Conservation (phyloP, 2,888 invertebrate genomes). For the Sthenelais limicola region DNA sequence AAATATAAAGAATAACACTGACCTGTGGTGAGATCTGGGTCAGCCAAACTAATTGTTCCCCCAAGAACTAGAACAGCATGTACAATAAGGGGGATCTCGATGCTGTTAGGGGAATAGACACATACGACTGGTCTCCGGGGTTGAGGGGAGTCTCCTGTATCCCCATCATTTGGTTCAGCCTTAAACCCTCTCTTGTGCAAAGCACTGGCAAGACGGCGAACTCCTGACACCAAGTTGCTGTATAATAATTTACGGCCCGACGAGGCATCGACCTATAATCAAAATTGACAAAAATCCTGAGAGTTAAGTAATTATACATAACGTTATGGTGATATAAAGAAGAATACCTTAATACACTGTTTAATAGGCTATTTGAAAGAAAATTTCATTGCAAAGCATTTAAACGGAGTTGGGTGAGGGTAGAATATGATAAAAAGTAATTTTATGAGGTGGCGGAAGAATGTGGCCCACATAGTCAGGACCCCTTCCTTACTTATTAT, state of each 20-base stretch:
- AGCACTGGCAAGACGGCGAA: conserved; percentile 5
- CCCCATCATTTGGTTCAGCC: not conserved
- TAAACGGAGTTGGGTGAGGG: no score
- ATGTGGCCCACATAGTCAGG: no score
- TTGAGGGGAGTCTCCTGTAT: not conserved
- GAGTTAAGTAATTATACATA: no score
- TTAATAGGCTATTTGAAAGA: no score
- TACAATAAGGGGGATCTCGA: not conserved
- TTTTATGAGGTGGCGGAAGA: no score
- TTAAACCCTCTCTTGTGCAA: not conserved
- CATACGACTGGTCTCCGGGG: conserved; percentile 5
- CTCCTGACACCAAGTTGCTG: not conserved
- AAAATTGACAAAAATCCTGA: no score
- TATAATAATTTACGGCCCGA: conserved; percentile 5
- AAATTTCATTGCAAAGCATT: no score
- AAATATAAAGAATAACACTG: not conserved
- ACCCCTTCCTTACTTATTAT: no score
- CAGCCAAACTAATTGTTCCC: not conserved
- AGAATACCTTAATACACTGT: no score
- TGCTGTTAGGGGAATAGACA: not conserved
- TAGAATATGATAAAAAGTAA: no score
- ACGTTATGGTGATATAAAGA: no score
- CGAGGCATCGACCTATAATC: conserved; percentile 11
- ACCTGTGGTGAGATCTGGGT: conserved; percentile 3
- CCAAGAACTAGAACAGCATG: conserved; percentile 6